Conservation (phyloP, 2,888 invertebrate genomes). For the Chalcis sispes region DNA sequence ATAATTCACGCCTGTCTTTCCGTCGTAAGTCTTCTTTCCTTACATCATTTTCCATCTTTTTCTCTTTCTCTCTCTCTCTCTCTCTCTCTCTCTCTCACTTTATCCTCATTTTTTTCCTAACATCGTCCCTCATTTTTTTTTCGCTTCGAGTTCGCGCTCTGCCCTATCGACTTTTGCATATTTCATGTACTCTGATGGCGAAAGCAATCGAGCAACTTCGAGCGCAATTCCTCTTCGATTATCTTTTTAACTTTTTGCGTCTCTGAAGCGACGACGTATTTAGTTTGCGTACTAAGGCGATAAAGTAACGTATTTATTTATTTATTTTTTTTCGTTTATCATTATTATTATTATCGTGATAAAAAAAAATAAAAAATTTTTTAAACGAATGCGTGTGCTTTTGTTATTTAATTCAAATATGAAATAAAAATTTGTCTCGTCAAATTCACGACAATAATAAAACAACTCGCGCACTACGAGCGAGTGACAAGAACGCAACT, state of each 20-base stretch:
- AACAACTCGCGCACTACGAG: too few relatives aligned
- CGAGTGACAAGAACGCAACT: too few relatives aligned
- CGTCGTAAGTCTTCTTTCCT: constrained; percentile 43
- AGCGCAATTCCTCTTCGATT: constrained; percentile 22
- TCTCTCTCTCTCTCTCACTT: not conserved
- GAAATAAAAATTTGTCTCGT: too few relatives aligned
- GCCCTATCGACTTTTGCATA: constrained; percentile 64
- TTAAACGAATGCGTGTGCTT: too few relatives aligned
- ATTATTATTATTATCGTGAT: too few relatives aligned
- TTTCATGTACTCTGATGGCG: constrained; percentile 67
- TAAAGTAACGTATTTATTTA: too few relatives aligned
- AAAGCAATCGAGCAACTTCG: constrained; percentile 60
- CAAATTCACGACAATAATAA: too few relatives aligned
- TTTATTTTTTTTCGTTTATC: not conserved
- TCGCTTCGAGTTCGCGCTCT: constrained; percentile 7
- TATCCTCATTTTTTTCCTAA: not conserved
- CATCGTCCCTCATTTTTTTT: not conserved
- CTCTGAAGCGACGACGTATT: not conserved
- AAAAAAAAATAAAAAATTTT: too few relatives aligned
- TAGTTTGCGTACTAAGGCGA: not conserved
- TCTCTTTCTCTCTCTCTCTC: constrained; percentile 19
- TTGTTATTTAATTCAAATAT: too few relatives aligned
- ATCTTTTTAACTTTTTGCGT: constrained; percentile 20
- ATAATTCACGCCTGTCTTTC: constrained; percentile 66
- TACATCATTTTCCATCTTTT: constrained; percentile 52